Conservation (phyloP, 2,888 invertebrate species). For the Orthosia incerta region DNA sequence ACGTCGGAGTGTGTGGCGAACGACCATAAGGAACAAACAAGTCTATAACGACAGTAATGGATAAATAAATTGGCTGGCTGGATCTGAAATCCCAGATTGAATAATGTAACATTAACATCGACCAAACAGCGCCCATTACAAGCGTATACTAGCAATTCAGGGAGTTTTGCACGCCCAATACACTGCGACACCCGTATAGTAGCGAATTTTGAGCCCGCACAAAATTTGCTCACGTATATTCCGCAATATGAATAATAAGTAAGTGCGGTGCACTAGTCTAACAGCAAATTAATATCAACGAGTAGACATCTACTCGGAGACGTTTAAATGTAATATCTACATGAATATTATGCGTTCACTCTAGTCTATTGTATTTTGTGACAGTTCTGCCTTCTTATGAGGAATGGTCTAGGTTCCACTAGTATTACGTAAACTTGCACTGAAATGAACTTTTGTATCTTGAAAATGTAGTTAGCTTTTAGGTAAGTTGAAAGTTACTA, state of each 20-base stretch:
- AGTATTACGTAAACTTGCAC: not conserved
- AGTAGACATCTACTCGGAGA: slow-evolving; percentile 62
- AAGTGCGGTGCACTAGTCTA: slow-evolving; percentile 58
- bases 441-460: not conserved
- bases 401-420: not conserved
- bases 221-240: slow-evolving; percentile 46
- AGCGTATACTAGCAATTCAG: no score
- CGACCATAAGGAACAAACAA: no score
- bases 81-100: no score
- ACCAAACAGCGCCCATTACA: no score
- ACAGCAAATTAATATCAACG: slow-evolving; percentile 68
- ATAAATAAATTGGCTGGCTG: no score
- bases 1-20: no score
- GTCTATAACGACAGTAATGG: no score
- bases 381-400: slow-evolving; percentile 13
- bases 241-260: slow-evolving; percentile 56
- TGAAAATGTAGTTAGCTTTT: no score
- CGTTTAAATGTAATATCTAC: slow-evolving; percentile 61
- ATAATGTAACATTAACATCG: no score
- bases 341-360: slow-evolving; percentile 47
- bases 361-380: slow-evolving; percentile 26
- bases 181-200: no score
- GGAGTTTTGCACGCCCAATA: not conserved
- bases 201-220: no score
- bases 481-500: no score